Conservation (phyloP, 2,888 invertebrate genomes). For the Crepidodera aurea region DNA sequence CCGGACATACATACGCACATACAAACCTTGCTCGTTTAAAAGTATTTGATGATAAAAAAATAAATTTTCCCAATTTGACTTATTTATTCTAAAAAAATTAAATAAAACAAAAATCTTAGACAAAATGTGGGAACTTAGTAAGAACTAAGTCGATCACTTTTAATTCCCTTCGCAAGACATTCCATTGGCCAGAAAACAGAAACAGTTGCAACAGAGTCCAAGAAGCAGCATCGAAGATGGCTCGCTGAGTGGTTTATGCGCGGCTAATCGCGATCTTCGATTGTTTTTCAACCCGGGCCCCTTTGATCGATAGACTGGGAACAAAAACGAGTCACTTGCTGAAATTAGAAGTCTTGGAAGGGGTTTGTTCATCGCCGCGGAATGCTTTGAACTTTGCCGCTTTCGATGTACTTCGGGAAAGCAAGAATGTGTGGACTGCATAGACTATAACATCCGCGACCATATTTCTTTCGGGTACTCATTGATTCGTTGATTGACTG, state of each 20-base stretch:
- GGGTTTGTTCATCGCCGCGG: constrained; percentile 55
- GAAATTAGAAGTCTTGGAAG: constrained; percentile 61
- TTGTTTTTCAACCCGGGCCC: constrained; percentile 44
- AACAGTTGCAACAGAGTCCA: constrained; percentile 1
- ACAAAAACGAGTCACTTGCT: constrained; percentile 60
- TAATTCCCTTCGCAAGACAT: constrained; percentile 20
- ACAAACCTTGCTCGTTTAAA: too few relatives aligned
- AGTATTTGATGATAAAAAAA: too few relatives aligned
- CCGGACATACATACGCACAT: too few relatives aligned
- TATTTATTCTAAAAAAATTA: too few relatives aligned
- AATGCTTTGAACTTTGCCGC: constrained; percentile 49
- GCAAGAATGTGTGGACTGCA: constrained; percentile 4
- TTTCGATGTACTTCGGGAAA: constrained; percentile 3
- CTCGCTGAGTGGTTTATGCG: constrained; percentile 40
- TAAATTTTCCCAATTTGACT: too few relatives aligned
- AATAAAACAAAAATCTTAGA: too few relatives aligned
- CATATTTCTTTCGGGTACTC: constrained; percentile 6
- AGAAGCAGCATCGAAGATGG: constrained; percentile 9
- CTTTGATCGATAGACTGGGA: constrained; percentile 52
- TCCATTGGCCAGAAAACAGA: constrained; percentile 8
- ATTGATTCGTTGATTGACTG: constrained; percentile 1
- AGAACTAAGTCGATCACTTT: not conserved
- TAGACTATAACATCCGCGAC: constrained; percentile 7
- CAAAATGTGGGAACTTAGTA: constrained; percentile 2
- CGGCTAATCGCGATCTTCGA: constrained; percentile 46